A percentile compares a stretch with the other conserved stretches of the same genome.
Evolutionary conservation across 2,797 vertebrate species (phyloP).

Genomic region (Microchirus variegatus): DNA sequence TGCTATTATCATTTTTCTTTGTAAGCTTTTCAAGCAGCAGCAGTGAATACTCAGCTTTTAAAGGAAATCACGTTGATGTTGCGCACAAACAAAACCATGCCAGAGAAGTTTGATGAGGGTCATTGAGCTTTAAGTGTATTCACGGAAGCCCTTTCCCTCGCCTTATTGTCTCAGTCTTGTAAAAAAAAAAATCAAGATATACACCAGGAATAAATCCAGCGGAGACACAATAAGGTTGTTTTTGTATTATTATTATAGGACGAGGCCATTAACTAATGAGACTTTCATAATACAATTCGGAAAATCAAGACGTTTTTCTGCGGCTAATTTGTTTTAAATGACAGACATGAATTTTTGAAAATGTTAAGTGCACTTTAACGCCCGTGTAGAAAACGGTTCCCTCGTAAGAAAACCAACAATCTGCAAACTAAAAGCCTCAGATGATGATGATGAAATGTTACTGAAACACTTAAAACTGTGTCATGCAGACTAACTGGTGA

Average conservation of each 20-base stretch:
- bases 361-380: neutral
- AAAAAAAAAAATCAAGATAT: conserved; percentile 6
- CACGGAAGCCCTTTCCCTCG: conserved; percentile 3
- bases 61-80: conserved; percentile 24
- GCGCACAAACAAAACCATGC: conserved; percentile 20
- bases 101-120: conserved; percentile 25
- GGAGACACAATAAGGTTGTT: conserved; percentile 5
- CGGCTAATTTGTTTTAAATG: neutral
- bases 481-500: neutral
- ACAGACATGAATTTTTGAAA: neutral
- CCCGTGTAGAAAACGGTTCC: neutral
- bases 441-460: conserved; percentile 31
- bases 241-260: neutral
- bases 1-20: conserved; percentile 37
- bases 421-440: conserved; percentile 14
- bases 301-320: conserved; percentile 4
- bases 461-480: conserved; percentile 26
- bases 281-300: conserved; percentile 1
- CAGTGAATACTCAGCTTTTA: conserved; percentile 24
- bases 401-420: neutral
- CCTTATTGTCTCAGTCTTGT: conserved; percentile 9
- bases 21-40: conserved; percentile 29
- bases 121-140: conserved; percentile 20
- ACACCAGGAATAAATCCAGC: conserved; percentile 8
- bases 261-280: neutral